Conservation (phyloP, 2,113 vertebrate species). For the Tragelaphus buxtoni region DNA sequence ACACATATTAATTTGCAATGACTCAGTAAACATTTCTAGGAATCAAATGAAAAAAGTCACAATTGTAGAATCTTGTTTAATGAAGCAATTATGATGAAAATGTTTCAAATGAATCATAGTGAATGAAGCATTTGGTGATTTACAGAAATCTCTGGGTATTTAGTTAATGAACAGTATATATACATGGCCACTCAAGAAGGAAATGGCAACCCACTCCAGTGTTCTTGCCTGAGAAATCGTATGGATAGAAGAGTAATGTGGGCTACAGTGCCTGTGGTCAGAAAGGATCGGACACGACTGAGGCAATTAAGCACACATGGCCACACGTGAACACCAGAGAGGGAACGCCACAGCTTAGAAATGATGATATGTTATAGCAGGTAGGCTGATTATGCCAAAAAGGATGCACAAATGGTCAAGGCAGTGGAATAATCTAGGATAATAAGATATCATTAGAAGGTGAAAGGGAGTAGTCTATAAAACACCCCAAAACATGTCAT, state of each 20-base stretch:
- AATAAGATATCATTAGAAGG: not conserved
- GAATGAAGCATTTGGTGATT: not conserved
- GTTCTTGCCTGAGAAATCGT: not conserved
- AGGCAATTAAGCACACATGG: not conserved
- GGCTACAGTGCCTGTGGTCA: not conserved
- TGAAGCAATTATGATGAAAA: not conserved
- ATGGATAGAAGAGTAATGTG: not conserved
- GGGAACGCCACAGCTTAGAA: not conserved
- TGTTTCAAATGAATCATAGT: not conserved
- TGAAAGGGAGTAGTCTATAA: not conserved
- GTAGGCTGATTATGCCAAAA: not conserved
- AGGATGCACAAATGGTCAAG: not conserved
- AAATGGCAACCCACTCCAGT: not conserved
- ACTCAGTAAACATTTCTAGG: not conserved
- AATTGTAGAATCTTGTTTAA: not conserved
- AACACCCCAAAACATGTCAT: not conserved
- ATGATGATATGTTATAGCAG: not conserved
- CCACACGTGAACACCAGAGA: not conserved
- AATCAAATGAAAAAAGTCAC: not conserved
- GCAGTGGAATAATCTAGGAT: not conserved
- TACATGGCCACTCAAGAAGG: not conserved
- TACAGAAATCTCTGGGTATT: not conserved
- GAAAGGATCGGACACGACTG: rapidly evolving
- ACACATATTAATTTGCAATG: not conserved
- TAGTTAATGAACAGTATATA: not conserved